A percentile compares a stretch with the other conserved stretches of the same genome.
Evolutionary conservation across 2,888 invertebrate genomes (phyloP).

Genomic region (Rhaphigaster nebulosa): DNA sequence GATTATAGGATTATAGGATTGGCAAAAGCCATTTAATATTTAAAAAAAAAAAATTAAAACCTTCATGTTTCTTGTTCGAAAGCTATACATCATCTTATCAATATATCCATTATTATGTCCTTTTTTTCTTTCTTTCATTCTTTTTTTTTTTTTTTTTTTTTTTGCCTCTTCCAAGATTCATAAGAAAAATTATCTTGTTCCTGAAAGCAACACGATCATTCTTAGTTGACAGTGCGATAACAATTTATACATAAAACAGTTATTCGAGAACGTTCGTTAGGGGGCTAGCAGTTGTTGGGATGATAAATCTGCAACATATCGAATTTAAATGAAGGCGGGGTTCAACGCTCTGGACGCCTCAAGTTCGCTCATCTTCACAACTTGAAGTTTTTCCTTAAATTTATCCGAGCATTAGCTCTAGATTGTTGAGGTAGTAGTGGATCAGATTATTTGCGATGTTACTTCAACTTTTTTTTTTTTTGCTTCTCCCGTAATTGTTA

Average conservation of each 20-base stretch:
- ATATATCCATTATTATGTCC: background rate
- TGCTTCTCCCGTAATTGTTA: too few species aligned
- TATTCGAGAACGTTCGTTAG: conserved; percentile 44
- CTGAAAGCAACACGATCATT: conserved; percentile 13
- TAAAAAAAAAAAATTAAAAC: background rate
- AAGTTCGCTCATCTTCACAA: background rate
- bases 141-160: conserved; percentile 44
- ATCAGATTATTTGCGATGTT: too few species aligned
- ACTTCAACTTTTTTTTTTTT: too few species aligned
- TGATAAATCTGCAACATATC: conserved; percentile 45
- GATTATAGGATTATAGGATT: too few species aligned
- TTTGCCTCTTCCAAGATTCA: conserved; percentile 5
- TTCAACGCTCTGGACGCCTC: background rate
- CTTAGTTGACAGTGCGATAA: conserved; percentile 14
- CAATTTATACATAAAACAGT: conserved; percentile 45
- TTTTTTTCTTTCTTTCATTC: conserved; percentile 33
- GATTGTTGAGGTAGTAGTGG: too few species aligned
- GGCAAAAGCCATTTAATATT: background rate
- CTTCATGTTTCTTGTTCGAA: background rate
- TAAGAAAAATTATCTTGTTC: conserved; percentile 30
- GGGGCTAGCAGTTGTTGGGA: background rate
- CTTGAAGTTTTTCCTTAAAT: background rate
- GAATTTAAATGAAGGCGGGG: conserved; percentile 48
- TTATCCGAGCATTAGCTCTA: too few species aligned
- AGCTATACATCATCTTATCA: conserved; percentile 15